phyloP scores from a whole-genome alignment of 2,113 vertebrate species.

The Serilophus lunatus region DNA sequence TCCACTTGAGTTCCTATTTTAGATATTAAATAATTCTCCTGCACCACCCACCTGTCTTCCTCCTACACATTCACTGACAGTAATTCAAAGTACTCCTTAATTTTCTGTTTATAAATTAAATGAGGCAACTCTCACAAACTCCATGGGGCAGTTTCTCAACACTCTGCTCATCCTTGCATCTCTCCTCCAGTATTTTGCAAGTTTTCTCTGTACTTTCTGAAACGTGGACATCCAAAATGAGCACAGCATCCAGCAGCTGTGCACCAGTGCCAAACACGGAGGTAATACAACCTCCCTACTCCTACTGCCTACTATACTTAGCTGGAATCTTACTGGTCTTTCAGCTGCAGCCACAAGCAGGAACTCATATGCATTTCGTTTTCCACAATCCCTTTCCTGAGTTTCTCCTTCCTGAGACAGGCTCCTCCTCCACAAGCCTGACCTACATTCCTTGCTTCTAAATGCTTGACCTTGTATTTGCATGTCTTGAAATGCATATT shows the following conservation, averaged over 20 bases:
- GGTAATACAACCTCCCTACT: background rate
- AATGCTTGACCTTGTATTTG: background rate
- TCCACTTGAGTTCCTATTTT: background rate
- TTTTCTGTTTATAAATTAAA: background rate
- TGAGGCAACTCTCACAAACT: background rate
- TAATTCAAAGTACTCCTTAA: background rate
- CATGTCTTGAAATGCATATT: background rate
- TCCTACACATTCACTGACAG: rapidly evolving
- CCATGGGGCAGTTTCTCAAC: background rate
- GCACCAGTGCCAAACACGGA: background rate
- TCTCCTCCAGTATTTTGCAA: background rate
- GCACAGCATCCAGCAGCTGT: background rate
- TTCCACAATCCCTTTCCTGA: background rate
- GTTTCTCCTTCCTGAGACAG: background rate
- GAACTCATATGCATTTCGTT: background rate
- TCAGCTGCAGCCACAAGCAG: background rate
- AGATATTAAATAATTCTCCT: background rate
- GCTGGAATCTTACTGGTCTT: background rate
- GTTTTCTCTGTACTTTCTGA: background rate
- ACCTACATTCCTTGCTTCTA: background rate
- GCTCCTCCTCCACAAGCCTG: background rate
- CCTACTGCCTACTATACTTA: slow-evolving; percentile 41
- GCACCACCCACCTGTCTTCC: background rate
- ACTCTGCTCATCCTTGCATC: background rate
- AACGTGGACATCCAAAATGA: background rate